phyloP scores from a whole-genome alignment of 1,140 invertebrate genomes.

The Drosophila mauritiana region DNA sequence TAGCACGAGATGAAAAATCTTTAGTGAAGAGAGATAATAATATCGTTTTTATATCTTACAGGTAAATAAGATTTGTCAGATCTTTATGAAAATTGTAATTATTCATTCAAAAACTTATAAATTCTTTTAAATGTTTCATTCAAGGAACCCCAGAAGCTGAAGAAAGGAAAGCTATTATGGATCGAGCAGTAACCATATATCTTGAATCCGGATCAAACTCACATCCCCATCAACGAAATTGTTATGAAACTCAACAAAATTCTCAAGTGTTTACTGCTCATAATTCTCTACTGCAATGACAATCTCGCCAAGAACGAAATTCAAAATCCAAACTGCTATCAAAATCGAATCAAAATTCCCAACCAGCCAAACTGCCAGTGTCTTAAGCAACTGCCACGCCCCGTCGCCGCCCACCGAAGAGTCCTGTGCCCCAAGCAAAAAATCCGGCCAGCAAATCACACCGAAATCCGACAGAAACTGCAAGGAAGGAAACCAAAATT shows the following conservation, averaged over 20 bases:
- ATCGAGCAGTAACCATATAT: conserved; percentile 49
- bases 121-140: neutral
- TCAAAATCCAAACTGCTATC: conserved; percentile 33
- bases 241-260: conserved; percentile 81
- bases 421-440: conserved; percentile 56
- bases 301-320: conserved; percentile 26
- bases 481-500: conserved; percentile 83
- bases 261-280: conserved; percentile 74
- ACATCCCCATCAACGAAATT: conserved; percentile 56
- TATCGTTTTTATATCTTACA: conserved; percentile 79
- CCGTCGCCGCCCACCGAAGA: conserved; percentile 31
- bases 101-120: neutral
- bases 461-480: conserved; percentile 67
- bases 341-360: conserved; percentile 33
- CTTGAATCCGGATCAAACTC: conserved; percentile 16
- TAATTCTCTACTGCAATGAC: conserved; percentile 70
- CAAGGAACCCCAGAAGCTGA: conserved; percentile 52
- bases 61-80: conserved; percentile 33
- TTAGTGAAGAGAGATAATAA: conserved; percentile 69
- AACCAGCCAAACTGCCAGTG: conserved; percentile 46
- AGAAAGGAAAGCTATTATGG: conserved; percentile 63
- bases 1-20: conserved; percentile 33
- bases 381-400: conserved; percentile 38
- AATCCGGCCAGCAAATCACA: conserved; percentile 61
- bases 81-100: no score